Evolutionary conservation across 2,797 vertebrate species (phyloP).

Genomic region (Pagetopsis macropterus): DNA sequence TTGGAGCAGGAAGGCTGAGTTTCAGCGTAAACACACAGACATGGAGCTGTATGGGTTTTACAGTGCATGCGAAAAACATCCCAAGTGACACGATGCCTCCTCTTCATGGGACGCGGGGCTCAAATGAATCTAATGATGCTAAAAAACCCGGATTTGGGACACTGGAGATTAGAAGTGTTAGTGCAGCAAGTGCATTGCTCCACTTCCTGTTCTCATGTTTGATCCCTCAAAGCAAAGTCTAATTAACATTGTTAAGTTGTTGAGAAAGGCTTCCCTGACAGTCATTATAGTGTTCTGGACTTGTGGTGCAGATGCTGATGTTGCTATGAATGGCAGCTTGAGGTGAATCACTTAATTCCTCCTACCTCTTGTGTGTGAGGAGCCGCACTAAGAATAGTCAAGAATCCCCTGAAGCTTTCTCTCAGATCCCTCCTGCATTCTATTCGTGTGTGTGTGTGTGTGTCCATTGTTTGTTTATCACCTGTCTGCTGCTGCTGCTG

Average conservation of each 20-base stretch:
- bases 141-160: constrained; percentile 31
- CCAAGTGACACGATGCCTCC: background rate
- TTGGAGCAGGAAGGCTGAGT: background rate
- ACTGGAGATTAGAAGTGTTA: constrained; percentile 46
- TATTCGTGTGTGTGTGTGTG: constrained; percentile 29
- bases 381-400: constrained; percentile 56
- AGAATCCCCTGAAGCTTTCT: constrained; percentile 42
- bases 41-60: constrained; percentile 13
- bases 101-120: background rate
- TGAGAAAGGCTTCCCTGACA: background rate
- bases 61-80: constrained; percentile 15
- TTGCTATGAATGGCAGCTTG: background rate
- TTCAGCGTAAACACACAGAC: constrained; percentile 10
- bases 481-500: background rate
- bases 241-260: background rate
- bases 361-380: constrained; percentile 12
- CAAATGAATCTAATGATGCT: constrained; percentile 23
- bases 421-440: constrained; percentile 31
- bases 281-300: background rate
- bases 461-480: constrained; percentile 49
- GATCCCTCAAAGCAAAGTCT: background rate
- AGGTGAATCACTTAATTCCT: background rate
- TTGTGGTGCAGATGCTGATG: background rate
- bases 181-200: constrained; percentile 23
- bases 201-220: background rate